A percentile compares a stretch with the other conserved stretches of the same genome.
Evolutionary conservation across 2,113 vertebrate genomes (phyloP).

Genomic region (Condylura cristata): DNA sequence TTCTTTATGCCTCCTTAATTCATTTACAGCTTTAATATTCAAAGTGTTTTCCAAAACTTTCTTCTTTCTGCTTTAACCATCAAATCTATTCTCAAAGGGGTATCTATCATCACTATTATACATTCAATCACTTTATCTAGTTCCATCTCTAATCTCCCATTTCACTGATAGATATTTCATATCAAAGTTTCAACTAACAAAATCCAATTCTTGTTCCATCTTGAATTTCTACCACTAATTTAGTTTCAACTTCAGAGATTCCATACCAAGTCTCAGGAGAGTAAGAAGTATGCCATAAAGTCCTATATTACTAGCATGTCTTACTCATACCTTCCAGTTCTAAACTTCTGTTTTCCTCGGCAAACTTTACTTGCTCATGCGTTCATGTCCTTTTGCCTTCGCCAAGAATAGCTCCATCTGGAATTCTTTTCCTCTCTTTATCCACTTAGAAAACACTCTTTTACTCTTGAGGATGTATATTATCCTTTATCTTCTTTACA

Average conservation of each 20-base stretch:
- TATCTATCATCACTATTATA: not conserved
- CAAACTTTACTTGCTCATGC: not conserved
- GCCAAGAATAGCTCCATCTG: not conserved
- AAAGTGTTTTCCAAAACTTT: not conserved
- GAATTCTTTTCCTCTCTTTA: not conserved
- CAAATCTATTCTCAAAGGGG: not conserved
- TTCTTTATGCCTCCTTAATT: not conserved
- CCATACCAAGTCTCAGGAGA: not conserved
- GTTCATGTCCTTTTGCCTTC: not conserved
- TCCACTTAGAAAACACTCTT: not conserved
- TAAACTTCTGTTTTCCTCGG: not conserved
- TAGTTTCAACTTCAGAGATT: not conserved
- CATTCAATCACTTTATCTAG: not conserved
- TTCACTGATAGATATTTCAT: not conserved
- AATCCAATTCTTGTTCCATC: not conserved
- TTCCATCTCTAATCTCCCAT: not conserved
- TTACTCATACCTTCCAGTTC: not conserved
- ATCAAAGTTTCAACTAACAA: not conserved
- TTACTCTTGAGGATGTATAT: not conserved
- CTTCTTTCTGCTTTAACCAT: not conserved
- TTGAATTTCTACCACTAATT: not conserved
- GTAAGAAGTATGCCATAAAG: not conserved
- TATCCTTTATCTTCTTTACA: not conserved
- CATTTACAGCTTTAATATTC: not conserved
- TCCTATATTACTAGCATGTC: not conserved